A percentile compares a stretch with the other conserved stretches of the same genome.
Conservation (phyloP, 2,797 vertebrate species). For the Clamator glandarius region DNA sequence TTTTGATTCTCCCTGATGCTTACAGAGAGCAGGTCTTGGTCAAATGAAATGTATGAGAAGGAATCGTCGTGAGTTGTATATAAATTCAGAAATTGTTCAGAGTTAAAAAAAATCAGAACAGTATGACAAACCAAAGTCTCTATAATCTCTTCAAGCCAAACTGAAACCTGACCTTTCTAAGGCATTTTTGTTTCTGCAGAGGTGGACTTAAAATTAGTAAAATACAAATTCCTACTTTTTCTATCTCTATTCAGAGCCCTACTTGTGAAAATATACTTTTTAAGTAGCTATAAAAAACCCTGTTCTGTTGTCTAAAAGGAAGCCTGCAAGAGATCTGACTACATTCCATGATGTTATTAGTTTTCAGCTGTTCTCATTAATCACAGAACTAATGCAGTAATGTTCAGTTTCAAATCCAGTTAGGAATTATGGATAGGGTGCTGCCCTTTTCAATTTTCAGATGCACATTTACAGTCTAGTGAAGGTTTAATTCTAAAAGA, state of each 20-base stretch:
- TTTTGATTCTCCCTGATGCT: neutral
- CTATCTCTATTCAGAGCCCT: neutral
- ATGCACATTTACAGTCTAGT: neutral
- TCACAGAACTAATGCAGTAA: neutral
- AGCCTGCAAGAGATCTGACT: neutral
- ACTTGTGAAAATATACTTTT: neutral
- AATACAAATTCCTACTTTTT: neutral
- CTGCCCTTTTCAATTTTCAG: constrained; percentile 12
- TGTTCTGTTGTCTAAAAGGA: neutral
- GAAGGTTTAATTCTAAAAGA: neutral
- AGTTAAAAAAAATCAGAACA: neutral
- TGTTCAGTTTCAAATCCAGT: neutral
- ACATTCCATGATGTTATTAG: neutral
- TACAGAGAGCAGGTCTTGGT: fast-evolving
- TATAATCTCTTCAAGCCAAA: neutral
- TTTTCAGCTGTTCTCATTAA: neutral
- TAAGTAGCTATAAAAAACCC: neutral
- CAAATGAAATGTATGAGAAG: neutral
- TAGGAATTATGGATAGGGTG: neutral
- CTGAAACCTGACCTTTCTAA: neutral
- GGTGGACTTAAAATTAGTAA: neutral
- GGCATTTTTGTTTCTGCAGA: neutral
- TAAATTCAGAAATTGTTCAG: neutral
- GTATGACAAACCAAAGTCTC: neutral
- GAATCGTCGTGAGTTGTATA: neutral